Conservation (phyloP, 2,888 invertebrate genomes). For the Leistus spinibarbis region DNA sequence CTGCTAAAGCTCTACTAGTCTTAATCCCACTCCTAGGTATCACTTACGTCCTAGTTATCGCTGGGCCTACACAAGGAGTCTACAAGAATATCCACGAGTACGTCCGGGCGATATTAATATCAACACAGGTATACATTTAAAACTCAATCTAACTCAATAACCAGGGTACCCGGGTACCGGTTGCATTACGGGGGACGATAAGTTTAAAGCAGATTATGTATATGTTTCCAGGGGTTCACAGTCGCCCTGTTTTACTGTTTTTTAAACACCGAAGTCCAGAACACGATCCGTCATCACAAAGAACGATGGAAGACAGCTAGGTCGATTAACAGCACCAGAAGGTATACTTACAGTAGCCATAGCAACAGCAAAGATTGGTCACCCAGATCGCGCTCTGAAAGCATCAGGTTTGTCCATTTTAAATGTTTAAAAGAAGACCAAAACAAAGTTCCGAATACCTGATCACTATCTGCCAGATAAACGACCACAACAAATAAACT, state of each 20-base stretch:
- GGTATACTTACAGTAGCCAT: conserved; percentile 70
- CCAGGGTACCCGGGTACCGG: no score
- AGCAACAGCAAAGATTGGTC: conserved; percentile 78
- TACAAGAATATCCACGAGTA: conserved; percentile 77
- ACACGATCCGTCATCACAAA: conserved; percentile 79
- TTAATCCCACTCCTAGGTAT: conserved; percentile 88
- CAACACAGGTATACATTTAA: conserved; percentile 86
- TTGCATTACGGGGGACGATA: background rate
- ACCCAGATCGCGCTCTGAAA: conserved; percentile 78
- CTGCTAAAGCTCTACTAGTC: conserved; percentile 86
- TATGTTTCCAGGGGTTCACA: conserved; percentile 73
- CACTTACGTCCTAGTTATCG: conserved; percentile 82
- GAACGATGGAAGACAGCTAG: conserved; percentile 75
- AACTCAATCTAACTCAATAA: no score
- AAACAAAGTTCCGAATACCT: no score
- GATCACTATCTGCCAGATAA: no score
- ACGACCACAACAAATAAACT: no score
- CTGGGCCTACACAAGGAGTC: conserved; percentile 78
- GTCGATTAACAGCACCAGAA: conserved; percentile 64
- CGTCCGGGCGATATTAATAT: conserved; percentile 77
- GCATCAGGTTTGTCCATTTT: conserved; percentile 74
- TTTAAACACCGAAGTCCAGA: conserved; percentile 87
- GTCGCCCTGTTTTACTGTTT: conserved; percentile 90
- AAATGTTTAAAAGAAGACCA: no score
- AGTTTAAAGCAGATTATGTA: background rate